A percentile compares a stretch with the other conserved stretches of the same genome.
Conservation (phyloP, 1,140 invertebrate genomes). For the Gyrodactylus salaris region DNA sequence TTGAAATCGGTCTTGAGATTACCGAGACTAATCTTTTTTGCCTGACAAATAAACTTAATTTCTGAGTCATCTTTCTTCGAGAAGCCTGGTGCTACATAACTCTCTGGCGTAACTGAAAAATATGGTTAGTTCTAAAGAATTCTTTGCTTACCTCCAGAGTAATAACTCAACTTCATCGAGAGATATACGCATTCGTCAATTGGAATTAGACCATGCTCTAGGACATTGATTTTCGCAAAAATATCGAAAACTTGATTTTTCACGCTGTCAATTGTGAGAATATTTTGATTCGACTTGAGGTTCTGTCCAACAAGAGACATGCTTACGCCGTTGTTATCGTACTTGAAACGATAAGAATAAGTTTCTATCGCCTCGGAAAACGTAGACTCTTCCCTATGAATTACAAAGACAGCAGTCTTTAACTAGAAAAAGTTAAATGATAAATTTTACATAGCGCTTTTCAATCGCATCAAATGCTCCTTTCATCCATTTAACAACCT, state of each 20-base stretch:
- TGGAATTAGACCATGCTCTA: neutral
- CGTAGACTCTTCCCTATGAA: constrained; percentile 11
- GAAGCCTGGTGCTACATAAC: constrained; percentile 9
- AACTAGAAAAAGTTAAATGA: constrained; percentile 10
- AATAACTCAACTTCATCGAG: neutral
- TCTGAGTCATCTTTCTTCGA: neutral
- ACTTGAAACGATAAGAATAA: neutral
- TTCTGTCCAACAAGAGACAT: neutral
- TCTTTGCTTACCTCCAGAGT: constrained; percentile 1
- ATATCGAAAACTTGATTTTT: neutral
- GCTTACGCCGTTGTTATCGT: neutral
- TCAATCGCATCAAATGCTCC: constrained; percentile 23
- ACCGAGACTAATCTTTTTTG: neutral
- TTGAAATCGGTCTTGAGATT: neutral
- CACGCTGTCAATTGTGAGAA: neutral
- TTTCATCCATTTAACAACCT: constrained; percentile 20
- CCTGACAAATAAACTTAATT: neutral
- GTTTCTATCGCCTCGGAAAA: neutral
- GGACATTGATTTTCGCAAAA: neutral
- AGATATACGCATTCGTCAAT: neutral
- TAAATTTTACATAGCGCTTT: constrained; percentile 22
- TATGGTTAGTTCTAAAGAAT: constrained; percentile 7
- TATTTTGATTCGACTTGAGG: neutral
- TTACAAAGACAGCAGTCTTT: constrained; percentile 11
- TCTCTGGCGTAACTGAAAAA: constrained; percentile 12